A percentile compares a stretch with the other conserved stretches of the same genome.
These are phyloP conservation scores for Epinotia brunnichana DNA, from an alignment of 2,888 invertebrate genomes.

Conservation along the genomic window DNA sequence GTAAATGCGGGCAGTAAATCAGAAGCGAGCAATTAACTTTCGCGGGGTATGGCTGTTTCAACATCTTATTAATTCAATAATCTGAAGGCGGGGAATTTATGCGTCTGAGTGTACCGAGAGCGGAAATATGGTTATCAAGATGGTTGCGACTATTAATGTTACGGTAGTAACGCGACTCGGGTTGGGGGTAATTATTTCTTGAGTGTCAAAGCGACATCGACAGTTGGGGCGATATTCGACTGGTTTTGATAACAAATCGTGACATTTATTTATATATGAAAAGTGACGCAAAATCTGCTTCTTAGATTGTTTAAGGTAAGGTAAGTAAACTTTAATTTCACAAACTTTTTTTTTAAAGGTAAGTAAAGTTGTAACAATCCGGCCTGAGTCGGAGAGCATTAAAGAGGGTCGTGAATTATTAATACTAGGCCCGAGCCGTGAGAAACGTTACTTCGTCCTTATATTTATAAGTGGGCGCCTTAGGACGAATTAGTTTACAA, in stretches of 20 bases:
- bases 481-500: too few species aligned
- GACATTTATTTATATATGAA: too few species aligned
- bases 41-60: conserved; percentile 46
- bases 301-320: not conserved
- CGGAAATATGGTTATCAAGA: conserved; percentile 19
- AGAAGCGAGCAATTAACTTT: conserved; percentile 48
- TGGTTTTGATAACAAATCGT: too few species aligned
- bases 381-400: too few species aligned
- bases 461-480: too few species aligned
- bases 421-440: too few species aligned
- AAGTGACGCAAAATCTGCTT: not conserved
- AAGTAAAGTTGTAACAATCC: too few species aligned
- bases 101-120: conserved; percentile 7
- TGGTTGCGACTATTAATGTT: not conserved
- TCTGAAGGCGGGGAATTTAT: conserved; percentile 40
- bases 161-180: not conserved
- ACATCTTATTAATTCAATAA: conserved; percentile 52
- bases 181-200: not conserved
- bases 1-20: conserved; percentile 48
- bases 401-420: too few species aligned
- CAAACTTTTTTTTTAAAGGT: too few species aligned
- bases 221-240: not conserved
- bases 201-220: not conserved
- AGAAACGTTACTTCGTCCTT: too few species aligned
- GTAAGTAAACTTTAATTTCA: too few species aligned